Conservation (phyloP, 2,113 vertebrate species). For the Lipophrys pholis region DNA sequence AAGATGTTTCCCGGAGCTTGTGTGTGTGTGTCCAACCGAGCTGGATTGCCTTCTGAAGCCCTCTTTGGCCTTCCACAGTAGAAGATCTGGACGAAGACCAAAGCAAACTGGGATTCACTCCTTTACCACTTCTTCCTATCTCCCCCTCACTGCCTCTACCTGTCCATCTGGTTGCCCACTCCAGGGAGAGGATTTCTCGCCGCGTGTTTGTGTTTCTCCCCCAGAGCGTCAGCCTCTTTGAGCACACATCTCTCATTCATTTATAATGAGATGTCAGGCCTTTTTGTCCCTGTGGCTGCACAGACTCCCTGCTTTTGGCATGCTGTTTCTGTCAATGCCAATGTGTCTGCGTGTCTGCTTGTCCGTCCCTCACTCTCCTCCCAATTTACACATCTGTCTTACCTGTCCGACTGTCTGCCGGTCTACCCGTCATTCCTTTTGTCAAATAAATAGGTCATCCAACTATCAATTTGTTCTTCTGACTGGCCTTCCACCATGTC, state of each 20-base stretch:
- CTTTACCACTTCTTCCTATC: conserved; percentile 10
- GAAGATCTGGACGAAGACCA: conserved; percentile 61
- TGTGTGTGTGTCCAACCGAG: neutral
- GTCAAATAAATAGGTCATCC: conserved; percentile 47
- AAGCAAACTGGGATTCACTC: conserved; percentile 49
- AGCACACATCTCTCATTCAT: conserved; percentile 68
- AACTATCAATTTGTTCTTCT: conserved; percentile 32
- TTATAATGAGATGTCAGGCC: conserved; percentile 74
- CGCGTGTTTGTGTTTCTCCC: conserved; percentile 36
- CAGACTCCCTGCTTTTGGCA: conserved; percentile 49
- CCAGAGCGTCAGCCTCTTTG: conserved; percentile 41
- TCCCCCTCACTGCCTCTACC: conserved; percentile 34
- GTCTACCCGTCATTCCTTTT: conserved; percentile 44
- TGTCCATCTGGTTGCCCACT: conserved; percentile 61
- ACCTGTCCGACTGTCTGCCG: conserved; percentile 40
- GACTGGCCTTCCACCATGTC: neutral
- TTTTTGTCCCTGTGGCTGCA: conserved; percentile 35
- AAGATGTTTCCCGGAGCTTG: too few relatives aligned
- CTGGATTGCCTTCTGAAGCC: conserved; percentile 54
- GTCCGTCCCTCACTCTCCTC: conserved; percentile 30
- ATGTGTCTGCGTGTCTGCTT: conserved; percentile 35
- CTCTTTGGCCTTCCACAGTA: conserved; percentile 8
- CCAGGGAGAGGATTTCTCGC: conserved; percentile 50
- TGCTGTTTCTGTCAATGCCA: conserved; percentile 29
- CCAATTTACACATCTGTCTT: conserved; percentile 44